Percentiles rank a stretch among this genome's conserved stretches.
Evolutionary conservation across 2,797 vertebrate genomes (phyloP).

Genomic region (Eulemur albifrons): DNA sequence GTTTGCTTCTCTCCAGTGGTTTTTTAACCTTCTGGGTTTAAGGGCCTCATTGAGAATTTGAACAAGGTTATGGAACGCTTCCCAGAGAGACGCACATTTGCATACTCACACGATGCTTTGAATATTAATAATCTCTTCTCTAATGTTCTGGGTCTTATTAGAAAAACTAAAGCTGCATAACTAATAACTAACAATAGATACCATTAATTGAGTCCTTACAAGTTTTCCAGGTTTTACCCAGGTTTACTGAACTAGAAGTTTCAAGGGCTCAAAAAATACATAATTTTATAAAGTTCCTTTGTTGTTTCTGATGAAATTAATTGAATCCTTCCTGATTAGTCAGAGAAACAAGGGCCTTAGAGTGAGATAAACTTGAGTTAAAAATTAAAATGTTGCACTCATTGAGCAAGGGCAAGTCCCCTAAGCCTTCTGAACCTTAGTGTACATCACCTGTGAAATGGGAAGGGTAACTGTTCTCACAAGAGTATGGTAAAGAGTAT

Average conservation of each 20-base stretch:
- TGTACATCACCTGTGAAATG: not conserved
- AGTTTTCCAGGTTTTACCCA: slow-evolving; percentile 8
- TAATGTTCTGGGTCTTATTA: slow-evolving; percentile 67
- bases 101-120: slow-evolving; percentile 66
- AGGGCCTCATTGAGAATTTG: slow-evolving; percentile 69
- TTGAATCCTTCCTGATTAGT: not conserved
- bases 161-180: slow-evolving; percentile 62
- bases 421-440: not conserved
- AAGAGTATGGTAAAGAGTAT: not conserved
- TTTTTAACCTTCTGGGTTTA: slow-evolving; percentile 70
- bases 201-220: slow-evolving; percentile 34
- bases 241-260: slow-evolving; percentile 12
- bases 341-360: slow-evolving; percentile 23
- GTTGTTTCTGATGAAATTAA: slow-evolving; percentile 52
- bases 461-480: not conserved
- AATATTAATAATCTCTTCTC: slow-evolving; percentile 72
- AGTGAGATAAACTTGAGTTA: not conserved
- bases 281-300: slow-evolving; percentile 36
- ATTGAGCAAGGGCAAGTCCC: not conserved
- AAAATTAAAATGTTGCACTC: not conserved
- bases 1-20: slow-evolving; percentile 40
- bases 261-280: slow-evolving; percentile 13
- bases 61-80: slow-evolving; percentile 69
- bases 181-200: slow-evolving; percentile 66
- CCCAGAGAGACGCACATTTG: slow-evolving; percentile 68